Base-by-base conservation (phyloP, 2,113 vertebrate genomes). In the Fukomys damarensis region DNA sequence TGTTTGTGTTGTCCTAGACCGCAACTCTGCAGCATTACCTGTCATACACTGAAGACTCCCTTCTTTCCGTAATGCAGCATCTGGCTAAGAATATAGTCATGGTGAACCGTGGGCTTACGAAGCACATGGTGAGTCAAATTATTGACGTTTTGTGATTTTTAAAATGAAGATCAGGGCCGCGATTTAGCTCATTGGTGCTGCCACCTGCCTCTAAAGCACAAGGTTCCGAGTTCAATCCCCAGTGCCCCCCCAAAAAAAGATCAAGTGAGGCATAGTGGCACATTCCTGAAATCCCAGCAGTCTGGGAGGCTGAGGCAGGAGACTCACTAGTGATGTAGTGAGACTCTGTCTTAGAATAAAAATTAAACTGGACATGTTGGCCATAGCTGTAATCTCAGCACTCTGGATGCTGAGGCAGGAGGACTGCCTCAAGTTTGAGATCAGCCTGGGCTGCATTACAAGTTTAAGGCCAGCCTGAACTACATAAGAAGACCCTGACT, bases 71-170 rank as follows among this genome's bases (percentile, higher is more conserved):
- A 56, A 99, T 99, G 99, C 97, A 98, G 38, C 99, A 99, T 84
- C 98, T 99, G 32, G 99, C 99, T 43, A 99, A 99, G 96, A 99
- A 99, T 16, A 41, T 99, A 4, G 77, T 99, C 2, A 97, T 98
- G 87, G 98, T 99, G 86, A 99, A 99, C 7, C 89, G 98, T 0
- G 98, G 98, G 0, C 96, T 96, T 28, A 98, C 98, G 2, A 99
- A 99, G 81, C 98, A 99, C 26, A 66, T 98, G 98, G 99, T 99
- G 97, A 98, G 99, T 82, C 84, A 56, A 0, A 9, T 1, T 1
- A 0, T 0, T 38, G 17, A 59, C 32, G 12, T 0, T 24, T 0
- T 0, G 14, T 38, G 38, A n/a, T 65, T 24, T 19, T 14, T 3
- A 0, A 7, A 5, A 16, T 13, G n/a, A n/a, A n/a, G n/a, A n/a